phyloP scores from a whole-genome alignment of 2,797 vertebrate species.

The Enteromius argenteus region DNA sequence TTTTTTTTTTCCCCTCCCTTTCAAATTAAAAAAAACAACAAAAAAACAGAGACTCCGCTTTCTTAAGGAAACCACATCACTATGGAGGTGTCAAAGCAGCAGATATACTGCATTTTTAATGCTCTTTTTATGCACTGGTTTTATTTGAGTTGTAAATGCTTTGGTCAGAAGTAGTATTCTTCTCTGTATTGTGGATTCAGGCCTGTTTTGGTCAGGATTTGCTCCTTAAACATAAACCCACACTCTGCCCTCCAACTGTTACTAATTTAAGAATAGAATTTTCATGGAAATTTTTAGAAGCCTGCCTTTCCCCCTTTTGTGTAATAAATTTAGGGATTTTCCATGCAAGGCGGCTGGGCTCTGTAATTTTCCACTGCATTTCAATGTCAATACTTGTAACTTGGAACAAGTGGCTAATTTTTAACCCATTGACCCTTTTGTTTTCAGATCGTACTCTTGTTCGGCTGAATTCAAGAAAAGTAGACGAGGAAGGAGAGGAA shows the following conservation, averaged over 20 bases:
- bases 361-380: slow-evolving; percentile 52
- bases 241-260: slow-evolving; percentile 27
- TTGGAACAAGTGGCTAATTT: slow-evolving; percentile 35
- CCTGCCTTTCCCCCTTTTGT: slow-evolving; percentile 39
- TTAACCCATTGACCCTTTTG: slow-evolving; percentile 42
- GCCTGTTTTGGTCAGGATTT: slow-evolving; percentile 26
- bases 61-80: background rate
- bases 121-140: background rate
- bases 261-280: slow-evolving; percentile 44
- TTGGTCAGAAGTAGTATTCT: background rate
- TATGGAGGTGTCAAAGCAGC: background rate
- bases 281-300: slow-evolving; percentile 48
- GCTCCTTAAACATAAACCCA: slow-evolving; percentile 2
- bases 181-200: background rate
- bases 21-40: background rate
- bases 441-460: slow-evolving; percentile 41
- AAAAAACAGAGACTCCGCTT: background rate
- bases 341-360: background rate
- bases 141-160: background rate
- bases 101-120: background rate
- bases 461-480: slow-evolving; percentile 10
- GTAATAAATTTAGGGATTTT: slow-evolving; percentile 57
- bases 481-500: slow-evolving; percentile 1
- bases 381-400: background rate
- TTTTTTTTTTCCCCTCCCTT: background rate